Evolutionary conservation across 2,113 vertebrate genomes (phyloP).

Genomic region (Spizaetus ornatus): DNA sequence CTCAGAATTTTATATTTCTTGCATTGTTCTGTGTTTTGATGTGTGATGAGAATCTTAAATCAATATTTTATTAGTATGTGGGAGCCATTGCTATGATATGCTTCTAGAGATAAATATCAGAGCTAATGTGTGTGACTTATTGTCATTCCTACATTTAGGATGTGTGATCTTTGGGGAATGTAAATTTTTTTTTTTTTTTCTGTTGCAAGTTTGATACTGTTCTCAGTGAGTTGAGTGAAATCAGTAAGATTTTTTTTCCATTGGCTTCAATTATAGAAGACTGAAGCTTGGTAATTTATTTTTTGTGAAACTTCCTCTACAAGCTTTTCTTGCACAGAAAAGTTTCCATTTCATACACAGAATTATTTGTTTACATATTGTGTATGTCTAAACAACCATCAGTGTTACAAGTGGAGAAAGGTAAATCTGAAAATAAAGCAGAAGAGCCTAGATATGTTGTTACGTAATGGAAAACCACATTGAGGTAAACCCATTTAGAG

Average conservation of each 20-base stretch:
- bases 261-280: not conserved
- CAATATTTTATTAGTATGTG: not conserved
- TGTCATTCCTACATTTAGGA: not conserved
- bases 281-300: not conserved
- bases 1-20: not conserved
- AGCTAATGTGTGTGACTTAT: not conserved
- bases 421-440: not conserved
- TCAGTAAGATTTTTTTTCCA: not conserved
- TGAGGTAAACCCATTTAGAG: not conserved
- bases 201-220: not conserved
- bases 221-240: not conserved
- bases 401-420: not conserved
- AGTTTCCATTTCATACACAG: not conserved
- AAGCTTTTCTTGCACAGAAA: not conserved
- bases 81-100: not conserved
- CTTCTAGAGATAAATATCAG: not conserved
- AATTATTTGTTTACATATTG: not conserved
- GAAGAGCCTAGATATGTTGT: not conserved
- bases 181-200: not conserved
- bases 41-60: not conserved
- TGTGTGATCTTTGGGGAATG: not conserved
- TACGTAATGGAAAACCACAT: not conserved
- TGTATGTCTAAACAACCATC: not conserved
- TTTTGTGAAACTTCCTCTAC: not conserved
- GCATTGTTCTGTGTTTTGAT: not conserved